Evolutionary conservation across 2,797 vertebrate species (phyloP).

Genomic region (Arctocebus calabarensis): DNA sequence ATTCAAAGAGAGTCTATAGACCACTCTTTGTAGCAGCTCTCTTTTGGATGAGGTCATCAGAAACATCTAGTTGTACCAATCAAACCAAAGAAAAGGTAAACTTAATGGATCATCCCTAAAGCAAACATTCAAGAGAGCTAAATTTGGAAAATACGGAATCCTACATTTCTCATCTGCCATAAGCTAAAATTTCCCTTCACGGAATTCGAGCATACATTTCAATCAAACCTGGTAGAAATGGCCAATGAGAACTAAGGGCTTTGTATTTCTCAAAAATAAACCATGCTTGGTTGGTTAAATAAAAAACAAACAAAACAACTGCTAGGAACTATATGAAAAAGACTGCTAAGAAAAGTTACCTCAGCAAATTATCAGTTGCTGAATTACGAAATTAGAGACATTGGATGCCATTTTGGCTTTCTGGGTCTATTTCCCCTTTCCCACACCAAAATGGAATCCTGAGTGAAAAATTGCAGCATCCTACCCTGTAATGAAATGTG

Average conservation of each 20-base stretch:
- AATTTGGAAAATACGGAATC: background rate
- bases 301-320: background rate
- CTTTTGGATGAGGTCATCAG: conserved; percentile 26
- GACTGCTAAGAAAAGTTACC: conserved; percentile 29
- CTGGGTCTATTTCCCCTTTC: conserved; percentile 38
- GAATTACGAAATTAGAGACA: conserved; percentile 64
- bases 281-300: background rate
- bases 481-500: conserved; percentile 72
- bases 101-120: background rate
- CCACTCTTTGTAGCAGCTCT: background rate
- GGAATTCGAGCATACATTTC: background rate
- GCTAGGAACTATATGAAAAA: background rate
- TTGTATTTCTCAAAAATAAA: background rate
- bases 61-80: background rate
- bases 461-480: conserved; percentile 69
- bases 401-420: conserved; percentile 45
- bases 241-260: background rate
- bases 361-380: background rate
- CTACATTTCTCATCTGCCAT: background rate
- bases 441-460: conserved; percentile 46
- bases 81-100: background rate
- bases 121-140: background rate
- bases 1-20: background rate
- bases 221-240: background rate
- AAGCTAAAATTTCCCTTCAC: conserved; percentile 8